Percentiles rank a stretch among this genome's conserved stretches.
phyloP scores from a whole-genome alignment of 2,113 vertebrate genomes.

The Lepisosteus osseus region DNA sequence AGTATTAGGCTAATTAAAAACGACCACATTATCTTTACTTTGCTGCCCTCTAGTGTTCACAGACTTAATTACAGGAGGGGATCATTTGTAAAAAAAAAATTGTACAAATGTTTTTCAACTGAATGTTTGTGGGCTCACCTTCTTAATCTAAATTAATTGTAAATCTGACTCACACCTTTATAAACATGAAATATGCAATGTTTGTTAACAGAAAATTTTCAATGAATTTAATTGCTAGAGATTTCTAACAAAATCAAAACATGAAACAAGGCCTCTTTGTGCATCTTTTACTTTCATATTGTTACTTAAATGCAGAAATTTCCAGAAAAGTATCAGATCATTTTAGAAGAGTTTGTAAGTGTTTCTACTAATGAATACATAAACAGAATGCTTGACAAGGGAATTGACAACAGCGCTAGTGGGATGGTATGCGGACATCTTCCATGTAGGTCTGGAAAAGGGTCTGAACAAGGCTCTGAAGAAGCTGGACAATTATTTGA shows the following conservation, averaged over 20 bases:
- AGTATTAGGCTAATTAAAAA: background rate
- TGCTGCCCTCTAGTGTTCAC: conserved; percentile 47
- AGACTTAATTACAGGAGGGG: background rate
- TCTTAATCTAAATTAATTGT: background rate
- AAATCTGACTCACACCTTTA: background rate
- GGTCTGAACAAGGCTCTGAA: conserved; percentile 80
- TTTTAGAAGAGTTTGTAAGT: background rate
- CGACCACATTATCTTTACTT: background rate
- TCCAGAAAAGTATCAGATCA: no score
- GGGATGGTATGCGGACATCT: conserved; percentile 14
- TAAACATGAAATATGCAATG: background rate
- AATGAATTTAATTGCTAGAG: background rate
- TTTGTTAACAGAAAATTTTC: background rate
- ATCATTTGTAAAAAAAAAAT: no score
- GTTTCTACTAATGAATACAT: conserved; percentile 1
- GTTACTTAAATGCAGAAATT: no score
- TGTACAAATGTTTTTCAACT: background rate
- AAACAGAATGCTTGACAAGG: no score
- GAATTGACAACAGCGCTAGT: background rate
- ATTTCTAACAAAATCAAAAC: background rate
- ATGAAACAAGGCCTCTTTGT: background rate
- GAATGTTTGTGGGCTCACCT: background rate
- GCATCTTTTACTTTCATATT: background rate
- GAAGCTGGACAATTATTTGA: conserved; percentile 90
- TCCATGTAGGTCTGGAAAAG: conserved; percentile 75